Conservation (phyloP, 2,797 vertebrate species). For the Xenentodon cancila region DNA sequence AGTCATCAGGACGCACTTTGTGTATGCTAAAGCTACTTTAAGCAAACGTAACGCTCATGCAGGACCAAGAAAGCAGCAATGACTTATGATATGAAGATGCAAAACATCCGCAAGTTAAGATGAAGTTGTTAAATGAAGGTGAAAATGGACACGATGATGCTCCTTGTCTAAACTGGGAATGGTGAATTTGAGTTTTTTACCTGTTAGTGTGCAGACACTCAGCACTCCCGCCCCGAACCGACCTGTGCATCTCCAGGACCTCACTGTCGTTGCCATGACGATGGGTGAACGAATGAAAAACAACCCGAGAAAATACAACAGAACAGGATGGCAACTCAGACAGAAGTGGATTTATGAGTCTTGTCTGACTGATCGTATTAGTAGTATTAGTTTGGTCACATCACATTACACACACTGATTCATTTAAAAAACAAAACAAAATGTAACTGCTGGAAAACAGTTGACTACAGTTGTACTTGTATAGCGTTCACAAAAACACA, state of each 20-base stretch:
- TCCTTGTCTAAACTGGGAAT: background rate
- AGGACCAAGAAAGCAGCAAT: too few relatives aligned
- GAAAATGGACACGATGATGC: slow-evolving; percentile 38
- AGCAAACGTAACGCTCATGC: too few relatives aligned
- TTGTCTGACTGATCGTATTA: slow-evolving; percentile 75
- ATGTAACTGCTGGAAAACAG: too few relatives aligned
- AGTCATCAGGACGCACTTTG: too few relatives aligned
- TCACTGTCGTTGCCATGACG: slow-evolving; percentile 95
- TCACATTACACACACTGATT: slow-evolving; percentile 23
- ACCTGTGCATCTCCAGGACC: slow-evolving; percentile 97
- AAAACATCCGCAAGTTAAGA: slow-evolving; percentile 41
- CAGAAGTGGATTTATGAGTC: slow-evolving; percentile 81
- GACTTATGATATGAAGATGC: too few relatives aligned
- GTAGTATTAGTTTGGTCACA: slow-evolving; percentile 51
- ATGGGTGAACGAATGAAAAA: slow-evolving; percentile 84
- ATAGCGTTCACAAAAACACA: too few relatives aligned
- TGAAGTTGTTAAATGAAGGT: slow-evolving; percentile 56
- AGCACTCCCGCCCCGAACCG: slow-evolving; percentile 98
- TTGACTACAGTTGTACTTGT: too few relatives aligned
- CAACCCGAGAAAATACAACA: slow-evolving; percentile 74
- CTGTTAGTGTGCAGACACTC: slow-evolving; percentile 99
- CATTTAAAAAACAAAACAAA: too few relatives aligned
- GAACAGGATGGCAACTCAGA: slow-evolving; percentile 82
- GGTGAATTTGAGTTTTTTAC: slow-evolving; percentile 81
- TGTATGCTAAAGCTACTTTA: too few relatives aligned